Evolutionary conservation across 35 echinoderm and acorn worm species (phyloP).

Genomic region (Anneissia japonica): DNA sequence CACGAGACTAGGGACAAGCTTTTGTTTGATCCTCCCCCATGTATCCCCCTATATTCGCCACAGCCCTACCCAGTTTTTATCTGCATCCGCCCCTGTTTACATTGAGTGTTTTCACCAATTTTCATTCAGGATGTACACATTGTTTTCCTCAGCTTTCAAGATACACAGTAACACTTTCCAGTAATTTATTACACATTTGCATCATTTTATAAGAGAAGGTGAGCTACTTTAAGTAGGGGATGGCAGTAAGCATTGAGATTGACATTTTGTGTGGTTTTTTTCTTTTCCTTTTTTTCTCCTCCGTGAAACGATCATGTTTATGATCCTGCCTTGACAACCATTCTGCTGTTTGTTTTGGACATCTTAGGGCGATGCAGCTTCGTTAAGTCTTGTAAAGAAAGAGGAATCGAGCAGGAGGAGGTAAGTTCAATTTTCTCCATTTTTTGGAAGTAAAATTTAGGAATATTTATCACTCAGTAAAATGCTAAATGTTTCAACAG

Average conservation of each 20-base stretch:
- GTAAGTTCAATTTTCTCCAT: not conserved
- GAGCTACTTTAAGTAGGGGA: not conserved
- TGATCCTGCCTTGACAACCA: not conserved
- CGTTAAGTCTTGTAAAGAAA: not conserved
- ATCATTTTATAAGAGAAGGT: not conserved
- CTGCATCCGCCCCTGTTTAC: no score
- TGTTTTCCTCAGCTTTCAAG: not conserved
- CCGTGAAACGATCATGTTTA: not conserved
- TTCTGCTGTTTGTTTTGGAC: not conserved
- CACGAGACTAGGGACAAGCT: no score
- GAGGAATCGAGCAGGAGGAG: not conserved
- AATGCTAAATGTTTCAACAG: no score
- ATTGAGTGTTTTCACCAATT: not conserved
- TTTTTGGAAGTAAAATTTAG: no score
- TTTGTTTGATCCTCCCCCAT: no score
- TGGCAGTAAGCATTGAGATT: not conserved
- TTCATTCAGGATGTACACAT: not conserved
- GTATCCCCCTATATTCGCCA: no score
- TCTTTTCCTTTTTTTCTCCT: not conserved
- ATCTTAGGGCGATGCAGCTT: not conserved
- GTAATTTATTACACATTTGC: not conserved
- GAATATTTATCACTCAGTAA: no score
- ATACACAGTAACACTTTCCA: not conserved
- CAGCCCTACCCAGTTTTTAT: no score
- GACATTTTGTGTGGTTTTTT: not conserved